Base-by-base conservation (phyloP, 2,797 vertebrate species). In the Acipenser ruthenus region DNA sequence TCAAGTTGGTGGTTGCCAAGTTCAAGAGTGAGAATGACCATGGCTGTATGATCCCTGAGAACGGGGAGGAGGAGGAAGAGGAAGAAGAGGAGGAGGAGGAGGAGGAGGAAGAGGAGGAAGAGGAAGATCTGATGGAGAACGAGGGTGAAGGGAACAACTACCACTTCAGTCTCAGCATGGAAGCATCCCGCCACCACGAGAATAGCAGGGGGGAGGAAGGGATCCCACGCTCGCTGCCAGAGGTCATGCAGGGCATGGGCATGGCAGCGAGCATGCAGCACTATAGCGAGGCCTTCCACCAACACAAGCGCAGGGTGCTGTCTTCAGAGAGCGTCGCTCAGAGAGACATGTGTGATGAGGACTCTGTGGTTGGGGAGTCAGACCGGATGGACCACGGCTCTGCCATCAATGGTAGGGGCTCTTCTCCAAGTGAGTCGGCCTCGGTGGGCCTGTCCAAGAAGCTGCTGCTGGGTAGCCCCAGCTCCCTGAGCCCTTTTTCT, bases 201-300 rank as follows among this genome's bases (percentile, higher is more conserved):
- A 96, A 96, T 87, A 95, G 91, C 64, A 89, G 91, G 0, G 83
- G 90, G 6, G 95, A 95, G 73, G 91, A 85, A 63, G 78, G 88
- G 67, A 84, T 90, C 60, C 88, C 89, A 1, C 92, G 94, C 60
- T 92, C 94, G 0, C 86, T 99, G 75, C 95, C 96, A 0, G 97
- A 98, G 12, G 94, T 97, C 73, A 98, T 99, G 92, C 95, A 98
- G 84, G 93, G 95, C 73, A 95, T 99, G 91, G 95, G 95, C 69
- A 85, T 99, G 73, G 95, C 95, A 65, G 94, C 95, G 64, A 97
- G 95, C 91, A 98, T 99, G 95, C 97, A 99, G 82, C 97, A 99
- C 86, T 99, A 98, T 89, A 96, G 94, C 0, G 97, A 99, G 86
- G 95, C 95, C 72, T 94, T 98, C 75, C 93, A 89, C 70, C 94